phyloP scores from a whole-genome alignment of 2,797 vertebrate species.

The Melanotaenia boesemani region DNA sequence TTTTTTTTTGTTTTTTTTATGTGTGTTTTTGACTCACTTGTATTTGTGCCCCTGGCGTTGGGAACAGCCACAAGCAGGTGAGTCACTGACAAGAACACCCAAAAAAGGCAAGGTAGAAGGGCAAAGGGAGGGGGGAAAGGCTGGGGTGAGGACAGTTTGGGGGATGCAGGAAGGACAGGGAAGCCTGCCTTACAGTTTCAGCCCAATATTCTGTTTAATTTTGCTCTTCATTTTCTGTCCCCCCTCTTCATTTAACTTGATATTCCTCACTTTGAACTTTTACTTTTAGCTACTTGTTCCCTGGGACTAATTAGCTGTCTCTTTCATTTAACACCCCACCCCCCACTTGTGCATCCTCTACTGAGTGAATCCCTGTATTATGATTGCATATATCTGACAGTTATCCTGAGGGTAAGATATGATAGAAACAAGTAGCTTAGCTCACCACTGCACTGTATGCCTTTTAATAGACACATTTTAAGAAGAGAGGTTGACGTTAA shows the following conservation, averaged over 20 bases:
- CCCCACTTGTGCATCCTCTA: constrained; percentile 33
- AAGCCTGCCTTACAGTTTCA: not conserved
- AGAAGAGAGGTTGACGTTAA: not conserved
- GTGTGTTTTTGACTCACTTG: constrained; percentile 6
- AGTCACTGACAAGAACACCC: constrained; percentile 57
- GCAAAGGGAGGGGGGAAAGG: not conserved
- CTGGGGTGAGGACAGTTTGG: constrained; percentile 2
- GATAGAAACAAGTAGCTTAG: constrained; percentile 43
- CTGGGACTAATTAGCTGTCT: constrained; percentile 71
- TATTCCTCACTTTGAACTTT: constrained; percentile 28
- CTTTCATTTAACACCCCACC: constrained; percentile 41
- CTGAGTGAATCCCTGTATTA: constrained; percentile 55
- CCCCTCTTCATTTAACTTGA: not conserved
- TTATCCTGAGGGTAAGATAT: constrained; percentile 34
- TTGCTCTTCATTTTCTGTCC: not conserved
- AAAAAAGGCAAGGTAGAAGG: constrained; percentile 22
- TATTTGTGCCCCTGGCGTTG: constrained; percentile 29
- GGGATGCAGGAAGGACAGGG: not conserved
- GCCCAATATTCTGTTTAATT: not conserved
- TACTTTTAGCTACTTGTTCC: constrained; percentile 41
- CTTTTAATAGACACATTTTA: not conserved
- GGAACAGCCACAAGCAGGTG: constrained; percentile 48
- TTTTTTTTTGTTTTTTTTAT: not conserved
- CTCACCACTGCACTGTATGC: not conserved
- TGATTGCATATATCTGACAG: constrained; percentile 56